These are phyloP conservation scores for Formica aserva DNA, from an alignment of 2,888 invertebrate species.

Conservation along the genomic window DNA sequence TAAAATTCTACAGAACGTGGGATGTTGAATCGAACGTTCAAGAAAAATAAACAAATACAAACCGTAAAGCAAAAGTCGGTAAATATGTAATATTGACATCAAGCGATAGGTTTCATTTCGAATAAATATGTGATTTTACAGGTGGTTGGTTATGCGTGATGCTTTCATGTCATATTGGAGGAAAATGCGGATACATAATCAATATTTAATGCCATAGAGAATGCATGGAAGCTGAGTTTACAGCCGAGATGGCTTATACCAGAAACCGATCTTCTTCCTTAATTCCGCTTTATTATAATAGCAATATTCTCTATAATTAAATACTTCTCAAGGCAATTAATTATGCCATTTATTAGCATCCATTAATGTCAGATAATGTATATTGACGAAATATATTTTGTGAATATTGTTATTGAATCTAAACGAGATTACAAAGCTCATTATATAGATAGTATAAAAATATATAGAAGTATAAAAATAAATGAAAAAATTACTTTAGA, in stretches of 20 bases:
- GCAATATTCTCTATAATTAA: slow-evolving; percentile 36
- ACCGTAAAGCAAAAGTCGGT: slow-evolving; percentile 30
- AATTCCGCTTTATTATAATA: slow-evolving; percentile 33
- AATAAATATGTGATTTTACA: slow-evolving; percentile 49
- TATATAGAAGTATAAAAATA: neutral
- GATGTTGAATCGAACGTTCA: slow-evolving; percentile 30
- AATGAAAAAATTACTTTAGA: neutral
- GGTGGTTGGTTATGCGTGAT: slow-evolving; percentile 41
- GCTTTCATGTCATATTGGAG: slow-evolving; percentile 11
- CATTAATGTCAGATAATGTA: neutral
- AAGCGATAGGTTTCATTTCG: slow-evolving; percentile 35
- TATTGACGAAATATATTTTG: neutral
- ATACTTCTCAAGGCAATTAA: slow-evolving; percentile 19
- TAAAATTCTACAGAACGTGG: neutral
- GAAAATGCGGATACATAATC: slow-evolving; percentile 37
- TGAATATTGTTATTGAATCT: neutral
- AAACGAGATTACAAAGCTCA: neutral
- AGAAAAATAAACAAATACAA: slow-evolving; percentile 38
- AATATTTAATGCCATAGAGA: slow-evolving; percentile 23
- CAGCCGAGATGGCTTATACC: slow-evolving; percentile 10
- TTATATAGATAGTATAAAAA: neutral
- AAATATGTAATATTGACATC: slow-evolving; percentile 51
- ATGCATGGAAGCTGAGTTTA: slow-evolving; percentile 22
- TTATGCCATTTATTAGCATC: slow-evolving; percentile 14
- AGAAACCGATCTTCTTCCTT: slow-evolving; percentile 11